Evolutionary conservation across 1,140 invertebrate genomes (phyloP).

Genomic region (Ostrea denselamellosa): DNA sequence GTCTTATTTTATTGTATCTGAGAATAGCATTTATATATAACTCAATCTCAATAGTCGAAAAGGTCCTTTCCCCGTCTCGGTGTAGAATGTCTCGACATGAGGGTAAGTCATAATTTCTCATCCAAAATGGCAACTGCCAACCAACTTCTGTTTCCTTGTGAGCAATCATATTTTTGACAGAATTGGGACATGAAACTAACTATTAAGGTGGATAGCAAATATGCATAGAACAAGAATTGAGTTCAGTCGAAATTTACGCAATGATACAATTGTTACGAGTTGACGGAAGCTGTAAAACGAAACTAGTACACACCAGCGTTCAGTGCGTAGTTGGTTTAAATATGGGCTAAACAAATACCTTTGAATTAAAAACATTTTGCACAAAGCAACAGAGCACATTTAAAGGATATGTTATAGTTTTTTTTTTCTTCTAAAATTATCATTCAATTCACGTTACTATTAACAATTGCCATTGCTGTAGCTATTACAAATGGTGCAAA

Average conservation of each 20-base stretch:
- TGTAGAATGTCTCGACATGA: constrained; percentile 89
- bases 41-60: not conserved
- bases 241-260: no score
- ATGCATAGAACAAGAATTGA: no score
- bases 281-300: not conserved
- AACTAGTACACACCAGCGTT: not conserved
- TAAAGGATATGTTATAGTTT: no score
- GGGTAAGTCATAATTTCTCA: constrained; percentile 81
- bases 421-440: no score
- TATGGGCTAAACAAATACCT: no score
- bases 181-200: no score
- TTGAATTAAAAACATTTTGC: no score
- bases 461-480: no score
- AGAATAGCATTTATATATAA: constrained; percentile 22
- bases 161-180: not conserved
- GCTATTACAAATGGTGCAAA: no score
- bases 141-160: constrained; percentile 44
- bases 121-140: constrained; percentile 61
- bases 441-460: no score
- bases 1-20: constrained; percentile 16
- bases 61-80: not conserved
- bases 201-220: no score
- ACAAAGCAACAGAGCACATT: no score
- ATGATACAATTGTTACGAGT: not conserved
- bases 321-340: not conserved